Conservation (phyloP, 1,140 invertebrate genomes). For the Babylonia areolata region DNA sequence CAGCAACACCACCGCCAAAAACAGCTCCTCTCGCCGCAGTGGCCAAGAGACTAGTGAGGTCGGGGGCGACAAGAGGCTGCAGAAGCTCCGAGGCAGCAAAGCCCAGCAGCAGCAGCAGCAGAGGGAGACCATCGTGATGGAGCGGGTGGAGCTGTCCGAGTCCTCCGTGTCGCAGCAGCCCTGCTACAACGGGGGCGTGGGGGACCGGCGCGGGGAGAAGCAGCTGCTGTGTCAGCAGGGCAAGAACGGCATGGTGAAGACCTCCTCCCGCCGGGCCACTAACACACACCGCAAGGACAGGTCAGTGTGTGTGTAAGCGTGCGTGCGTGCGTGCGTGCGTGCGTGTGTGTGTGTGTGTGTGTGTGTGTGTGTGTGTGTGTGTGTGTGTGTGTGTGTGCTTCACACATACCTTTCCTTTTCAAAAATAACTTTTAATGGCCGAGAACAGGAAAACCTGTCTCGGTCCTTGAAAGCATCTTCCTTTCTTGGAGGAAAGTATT, state of each 20-base stretch:
- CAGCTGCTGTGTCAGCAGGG: conserved; percentile 28
- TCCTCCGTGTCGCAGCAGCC: conserved; percentile 27
- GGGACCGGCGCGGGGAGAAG: conserved; percentile 10
- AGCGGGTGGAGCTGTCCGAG: conserved; percentile 19
- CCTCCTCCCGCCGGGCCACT: background rate
- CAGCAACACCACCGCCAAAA: background rate
- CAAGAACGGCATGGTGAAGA: conserved; percentile 8
- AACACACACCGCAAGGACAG: background rate
- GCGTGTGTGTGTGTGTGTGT: background rate
- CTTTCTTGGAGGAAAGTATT: too few species aligned
- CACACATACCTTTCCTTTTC: too few species aligned
- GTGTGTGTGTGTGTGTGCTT: background rate
- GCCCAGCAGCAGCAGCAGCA: too few species aligned
- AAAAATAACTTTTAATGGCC: too few species aligned
- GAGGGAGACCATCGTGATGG: background rate
- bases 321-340: background rate
- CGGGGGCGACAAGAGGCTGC: background rate
- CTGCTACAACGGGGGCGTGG: conserved; percentile 11
- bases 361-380: background rate
- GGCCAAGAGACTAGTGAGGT: background rate
- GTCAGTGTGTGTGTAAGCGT: background rate
- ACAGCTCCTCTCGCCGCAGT: background rate
- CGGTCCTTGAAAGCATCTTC: too few species aligned
- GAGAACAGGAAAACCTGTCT: too few species aligned
- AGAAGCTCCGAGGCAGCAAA: background rate